phyloP scores from a whole-genome alignment of 30 jellyfish, hydroid and myxozoan genomes.

The Hydra vulgaris region DNA sequence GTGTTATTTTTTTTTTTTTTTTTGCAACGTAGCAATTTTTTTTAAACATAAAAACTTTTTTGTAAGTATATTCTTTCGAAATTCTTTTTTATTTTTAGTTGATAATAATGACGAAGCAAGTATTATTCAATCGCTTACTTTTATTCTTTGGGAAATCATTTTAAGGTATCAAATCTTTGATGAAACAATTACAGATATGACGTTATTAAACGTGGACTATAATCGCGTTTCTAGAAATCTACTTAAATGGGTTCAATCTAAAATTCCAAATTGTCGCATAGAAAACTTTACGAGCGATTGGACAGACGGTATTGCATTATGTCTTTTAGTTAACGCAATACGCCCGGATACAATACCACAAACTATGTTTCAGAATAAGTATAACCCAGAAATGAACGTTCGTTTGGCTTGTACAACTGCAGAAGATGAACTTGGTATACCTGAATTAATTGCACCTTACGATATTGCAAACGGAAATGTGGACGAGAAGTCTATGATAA shows the following conservation, averaged over 20 bases:
- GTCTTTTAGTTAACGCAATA: slow-evolving; percentile 62
- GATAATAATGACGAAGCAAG: not conserved
- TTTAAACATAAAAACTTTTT: no score
- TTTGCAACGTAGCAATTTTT: no score
- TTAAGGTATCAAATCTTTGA: slow-evolving; percentile 51
- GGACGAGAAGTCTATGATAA: slow-evolving; percentile 59
- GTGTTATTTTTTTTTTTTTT: no score
- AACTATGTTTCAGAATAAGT: slow-evolving; percentile 14
- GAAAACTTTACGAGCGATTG: slow-evolving; percentile 39
- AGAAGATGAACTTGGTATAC: slow-evolving; percentile 78
- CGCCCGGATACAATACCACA: slow-evolving; percentile 55
- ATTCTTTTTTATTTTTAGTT: not conserved
- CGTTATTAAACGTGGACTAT: slow-evolving; percentile 33
- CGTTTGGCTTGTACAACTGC: slow-evolving; percentile 66
- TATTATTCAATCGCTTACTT: slow-evolving; percentile 29
- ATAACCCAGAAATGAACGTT: slow-evolving; percentile 43
- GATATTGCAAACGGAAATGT: slow-evolving; percentile 54
- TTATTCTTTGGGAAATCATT: slow-evolving; percentile 51
- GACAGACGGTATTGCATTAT: slow-evolving; percentile 49
- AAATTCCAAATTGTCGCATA: slow-evolving; percentile 44
- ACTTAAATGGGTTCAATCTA: slow-evolving; percentile 64
- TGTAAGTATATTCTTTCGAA: not conserved
- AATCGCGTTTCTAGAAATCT: slow-evolving; percentile 56
- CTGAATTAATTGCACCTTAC: slow-evolving; percentile 45
- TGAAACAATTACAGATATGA: slow-evolving; percentile 27